Conservation (phyloP, 2,113 vertebrate genomes). For the Prolemur simus region DNA sequence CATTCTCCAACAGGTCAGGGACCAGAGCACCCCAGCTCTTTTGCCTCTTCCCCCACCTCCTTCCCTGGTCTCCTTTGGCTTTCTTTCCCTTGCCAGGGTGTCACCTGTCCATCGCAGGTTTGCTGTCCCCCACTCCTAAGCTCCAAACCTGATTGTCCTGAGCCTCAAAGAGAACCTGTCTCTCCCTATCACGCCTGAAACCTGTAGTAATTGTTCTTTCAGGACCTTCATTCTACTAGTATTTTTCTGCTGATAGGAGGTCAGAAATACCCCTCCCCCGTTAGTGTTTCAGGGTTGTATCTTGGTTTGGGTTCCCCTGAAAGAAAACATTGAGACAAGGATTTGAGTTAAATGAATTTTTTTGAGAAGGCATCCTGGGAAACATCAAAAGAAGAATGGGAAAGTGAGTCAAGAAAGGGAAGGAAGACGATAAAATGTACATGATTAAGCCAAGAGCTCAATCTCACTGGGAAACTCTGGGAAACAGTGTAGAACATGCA, state of each 20-base stretch:
- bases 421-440: neutral
- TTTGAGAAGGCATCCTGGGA: neutral
- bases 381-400: neutral
- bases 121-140: neutral
- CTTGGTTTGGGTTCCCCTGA: neutral
- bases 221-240: neutral
- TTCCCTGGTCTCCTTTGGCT: neutral
- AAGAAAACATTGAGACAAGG: neutral
- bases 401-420: neutral
- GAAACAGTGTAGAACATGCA: neutral
- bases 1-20: neutral
- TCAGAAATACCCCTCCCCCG: neutral
- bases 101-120: neutral
- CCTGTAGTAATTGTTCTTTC: neutral
- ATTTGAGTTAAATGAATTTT: conserved; percentile 5
- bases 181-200: neutral
- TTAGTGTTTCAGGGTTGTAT: neutral
- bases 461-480: neutral
- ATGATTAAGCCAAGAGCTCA: neutral
- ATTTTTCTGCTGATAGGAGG: neutral
- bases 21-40: neutral
- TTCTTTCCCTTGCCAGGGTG: neutral
- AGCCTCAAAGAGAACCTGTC: neutral
- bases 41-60: too few relatives aligned
- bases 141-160: neutral